A percentile compares a stretch with the other conserved stretches of the same genome.
phyloP scores from a whole-genome alignment of 2,888 invertebrate species.

The Drosophila algonquin region DNA sequence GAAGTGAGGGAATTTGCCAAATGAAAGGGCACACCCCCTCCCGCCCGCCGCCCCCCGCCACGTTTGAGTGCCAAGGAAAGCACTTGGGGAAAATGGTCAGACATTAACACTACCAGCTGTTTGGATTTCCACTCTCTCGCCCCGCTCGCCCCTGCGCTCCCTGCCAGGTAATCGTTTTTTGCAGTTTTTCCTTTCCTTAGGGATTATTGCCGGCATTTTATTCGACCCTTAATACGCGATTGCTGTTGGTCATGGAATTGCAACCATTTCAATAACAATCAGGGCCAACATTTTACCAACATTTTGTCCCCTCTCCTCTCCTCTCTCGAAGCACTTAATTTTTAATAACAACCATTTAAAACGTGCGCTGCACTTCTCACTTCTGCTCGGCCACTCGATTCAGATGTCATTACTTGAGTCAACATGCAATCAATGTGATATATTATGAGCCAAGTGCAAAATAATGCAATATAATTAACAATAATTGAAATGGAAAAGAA shows the following conservation, averaged over 20 bases:
- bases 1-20: constrained; percentile 29
- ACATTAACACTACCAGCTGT: constrained; percentile 44
- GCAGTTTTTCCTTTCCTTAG: constrained; percentile 17
- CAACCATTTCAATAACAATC: constrained; percentile 44
- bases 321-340: constrained; percentile 58
- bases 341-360: constrained; percentile 74
- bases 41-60: too few species aligned
- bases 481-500: not conserved
- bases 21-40: not conserved
- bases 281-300: not conserved
- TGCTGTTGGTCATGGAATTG: constrained; percentile 24
- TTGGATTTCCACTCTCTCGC: not conserved
- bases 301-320: not conserved
- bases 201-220: constrained; percentile 37
- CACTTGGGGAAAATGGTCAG: constrained; percentile 36
- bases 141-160: too few species aligned
- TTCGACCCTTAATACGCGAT: constrained; percentile 35
- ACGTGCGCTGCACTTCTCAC: constrained; percentile 16
- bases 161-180: constrained; percentile 34
- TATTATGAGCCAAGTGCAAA: constrained; percentile 36
- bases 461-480: constrained; percentile 24
- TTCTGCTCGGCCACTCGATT: constrained; percentile 43
- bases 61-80: constrained; percentile 12
- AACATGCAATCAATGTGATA: constrained; percentile 61
- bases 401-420: constrained; percentile 51